A percentile compares a stretch with the other conserved stretches of the same genome.
Conservation (phyloP, 2,797 vertebrate genomes). For the Sebastes iracundus region DNA sequence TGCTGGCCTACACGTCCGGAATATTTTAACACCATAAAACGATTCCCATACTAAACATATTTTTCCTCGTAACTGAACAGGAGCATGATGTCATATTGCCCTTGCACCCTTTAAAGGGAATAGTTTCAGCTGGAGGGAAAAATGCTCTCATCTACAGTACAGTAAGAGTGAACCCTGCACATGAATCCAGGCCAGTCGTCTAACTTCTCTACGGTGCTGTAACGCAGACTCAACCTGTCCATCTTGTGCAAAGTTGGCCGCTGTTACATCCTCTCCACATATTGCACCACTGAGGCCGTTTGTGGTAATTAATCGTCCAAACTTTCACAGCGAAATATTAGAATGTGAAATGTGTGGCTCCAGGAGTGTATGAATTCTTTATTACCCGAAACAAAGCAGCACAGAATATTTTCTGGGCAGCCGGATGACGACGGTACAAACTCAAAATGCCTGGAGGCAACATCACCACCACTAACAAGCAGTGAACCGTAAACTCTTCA, state of each 20-base stretch:
- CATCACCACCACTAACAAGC: constrained; percentile 31
- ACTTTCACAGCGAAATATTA: constrained; percentile 32
- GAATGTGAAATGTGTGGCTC: constrained; percentile 27
- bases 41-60: constrained; percentile 58
- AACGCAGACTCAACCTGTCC: neutral
- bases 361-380: constrained; percentile 27
- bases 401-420: constrained; percentile 19
- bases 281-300: constrained; percentile 32
- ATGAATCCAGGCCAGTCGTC: constrained; percentile 2
- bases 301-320: constrained; percentile 35
- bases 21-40: constrained; percentile 59
- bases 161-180: constrained; percentile 10
- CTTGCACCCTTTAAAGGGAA: constrained; percentile 62
- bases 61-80: constrained; percentile 60
- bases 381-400: constrained; percentile 40
- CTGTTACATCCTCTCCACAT: constrained; percentile 14
- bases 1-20: constrained; percentile 46
- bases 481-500: constrained; percentile 35
- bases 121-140: constrained; percentile 38
- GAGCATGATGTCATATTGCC: constrained; percentile 68
- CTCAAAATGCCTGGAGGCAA: constrained; percentile 38
- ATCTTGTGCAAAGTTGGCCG: constrained; percentile 11
- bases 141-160: constrained; percentile 30
- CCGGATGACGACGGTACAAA: constrained; percentile 5
- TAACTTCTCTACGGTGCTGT: constrained; percentile 14